Evolutionary conservation across 1,140 invertebrate genomes (phyloP).

Genomic region (Temnothorax nylanderi): DNA sequence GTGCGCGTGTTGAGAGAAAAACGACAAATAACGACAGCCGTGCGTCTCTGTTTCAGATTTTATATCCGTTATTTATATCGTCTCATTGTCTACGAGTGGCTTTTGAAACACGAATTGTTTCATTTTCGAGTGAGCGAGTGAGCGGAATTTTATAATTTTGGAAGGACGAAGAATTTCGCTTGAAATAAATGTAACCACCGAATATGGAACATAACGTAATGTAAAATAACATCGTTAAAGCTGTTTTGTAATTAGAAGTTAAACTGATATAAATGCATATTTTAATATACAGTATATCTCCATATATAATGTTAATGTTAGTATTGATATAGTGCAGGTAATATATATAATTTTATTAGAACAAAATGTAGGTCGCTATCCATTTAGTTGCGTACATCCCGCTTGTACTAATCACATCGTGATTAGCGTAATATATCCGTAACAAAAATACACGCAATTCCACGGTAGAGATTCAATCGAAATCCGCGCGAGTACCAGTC

Average conservation of each 20-base stretch:
- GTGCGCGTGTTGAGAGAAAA: background rate
- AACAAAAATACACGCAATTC: background rate
- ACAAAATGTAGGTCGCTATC: slow-evolving; percentile 3
- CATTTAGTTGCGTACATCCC: background rate
- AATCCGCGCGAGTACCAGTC: background rate
- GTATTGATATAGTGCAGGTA: background rate
- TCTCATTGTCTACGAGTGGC: background rate
- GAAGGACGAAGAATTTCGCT: background rate
- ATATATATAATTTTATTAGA: slow-evolving; percentile 7
- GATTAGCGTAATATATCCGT: background rate
- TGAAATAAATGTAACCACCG: background rate
- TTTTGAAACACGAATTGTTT: background rate
- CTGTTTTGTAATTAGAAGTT: background rate
- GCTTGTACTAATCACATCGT: background rate
- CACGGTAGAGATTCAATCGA: background rate
- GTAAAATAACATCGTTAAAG: background rate
- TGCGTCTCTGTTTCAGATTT: background rate
- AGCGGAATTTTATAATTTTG: background rate
- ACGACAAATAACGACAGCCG: slow-evolving; percentile 19
- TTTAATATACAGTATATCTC: background rate
- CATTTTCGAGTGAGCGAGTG: background rate
- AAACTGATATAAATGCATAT: background rate
- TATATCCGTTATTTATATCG: background rate
- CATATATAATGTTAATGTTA: background rate
- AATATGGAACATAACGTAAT: background rate